A percentile compares a stretch with the other conserved stretches of the same genome.
These are phyloP conservation scores for Netelia inedita DNA, from an alignment of 2,888 invertebrate genomes.

Conservation along the genomic window DNA sequence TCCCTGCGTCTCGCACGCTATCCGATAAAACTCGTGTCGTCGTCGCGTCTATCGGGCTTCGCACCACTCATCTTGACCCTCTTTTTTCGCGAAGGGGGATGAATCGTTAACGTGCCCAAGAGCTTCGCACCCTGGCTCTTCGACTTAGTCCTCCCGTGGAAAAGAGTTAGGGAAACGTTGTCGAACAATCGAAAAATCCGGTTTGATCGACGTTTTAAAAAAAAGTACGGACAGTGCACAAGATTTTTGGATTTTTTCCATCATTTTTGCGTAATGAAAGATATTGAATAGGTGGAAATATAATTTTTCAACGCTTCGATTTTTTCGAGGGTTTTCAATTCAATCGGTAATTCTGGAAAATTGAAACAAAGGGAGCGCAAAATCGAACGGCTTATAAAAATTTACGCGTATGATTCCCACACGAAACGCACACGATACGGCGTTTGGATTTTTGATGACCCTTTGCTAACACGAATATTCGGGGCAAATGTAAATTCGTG, in stretches of 20 bases:
- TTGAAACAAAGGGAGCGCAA: too few relatives aligned
- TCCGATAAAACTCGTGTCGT: conserved; percentile 74
- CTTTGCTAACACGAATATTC: too few relatives aligned
- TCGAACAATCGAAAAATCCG: background rate
- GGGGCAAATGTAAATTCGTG: too few relatives aligned
- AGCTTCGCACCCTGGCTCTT: background rate
- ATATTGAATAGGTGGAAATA: too few relatives aligned
- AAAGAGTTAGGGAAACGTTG: background rate
- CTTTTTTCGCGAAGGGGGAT: conserved; percentile 62
- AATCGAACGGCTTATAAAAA: too few relatives aligned
- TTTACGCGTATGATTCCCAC: too few relatives aligned
- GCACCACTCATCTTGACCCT: conserved; percentile 75
- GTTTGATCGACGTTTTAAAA: background rate
- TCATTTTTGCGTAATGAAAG: background rate
- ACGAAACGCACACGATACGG: too few relatives aligned
- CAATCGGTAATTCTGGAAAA: too few relatives aligned
- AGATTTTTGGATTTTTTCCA: background rate
- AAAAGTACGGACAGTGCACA: background rate
- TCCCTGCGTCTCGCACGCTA: conserved; percentile 61
- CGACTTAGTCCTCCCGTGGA: background rate
- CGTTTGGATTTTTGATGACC: too few relatives aligned
- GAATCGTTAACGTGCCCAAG: conserved; percentile 63
- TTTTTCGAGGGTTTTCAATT: too few relatives aligned
- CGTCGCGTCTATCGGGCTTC: conserved; percentile 72
- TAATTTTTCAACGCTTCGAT: too few relatives aligned